A percentile compares a stretch with the other conserved stretches of the same genome.
Conservation (phyloP, 2,797 vertebrate genomes). For the Florisuga fusca region DNA sequence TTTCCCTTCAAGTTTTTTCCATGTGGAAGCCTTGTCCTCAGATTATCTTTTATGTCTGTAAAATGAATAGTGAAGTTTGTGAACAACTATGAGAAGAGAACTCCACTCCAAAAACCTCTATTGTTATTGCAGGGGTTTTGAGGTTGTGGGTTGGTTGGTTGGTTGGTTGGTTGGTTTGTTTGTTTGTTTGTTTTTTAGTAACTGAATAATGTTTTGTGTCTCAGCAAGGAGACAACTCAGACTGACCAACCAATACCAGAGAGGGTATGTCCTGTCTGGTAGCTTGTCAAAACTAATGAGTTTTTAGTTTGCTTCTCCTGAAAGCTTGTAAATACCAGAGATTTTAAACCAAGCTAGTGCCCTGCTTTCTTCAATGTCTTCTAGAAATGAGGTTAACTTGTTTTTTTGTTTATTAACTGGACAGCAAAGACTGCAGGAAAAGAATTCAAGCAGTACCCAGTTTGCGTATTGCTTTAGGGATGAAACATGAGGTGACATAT, state of each 20-base stretch:
- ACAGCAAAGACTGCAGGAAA: background rate
- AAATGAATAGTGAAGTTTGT: background rate
- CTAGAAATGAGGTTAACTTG: background rate
- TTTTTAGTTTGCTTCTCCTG: background rate
- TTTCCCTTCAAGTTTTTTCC: background rate
- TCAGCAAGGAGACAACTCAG: background rate
- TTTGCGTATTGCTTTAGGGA: background rate
- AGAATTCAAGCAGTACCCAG: background rate
- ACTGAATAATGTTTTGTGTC: background rate
- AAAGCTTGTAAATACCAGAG: background rate
- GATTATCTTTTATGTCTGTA: background rate
- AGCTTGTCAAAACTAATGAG: background rate
- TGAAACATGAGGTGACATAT: constrained; percentile 14
- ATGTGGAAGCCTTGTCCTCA: background rate
- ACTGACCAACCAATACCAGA: fast-evolving
- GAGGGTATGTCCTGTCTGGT: background rate
- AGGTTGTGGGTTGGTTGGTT: background rate
- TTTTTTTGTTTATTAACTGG: background rate
- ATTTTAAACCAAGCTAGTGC: background rate
- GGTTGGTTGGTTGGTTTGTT: background rate
- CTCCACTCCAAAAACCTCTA: background rate
- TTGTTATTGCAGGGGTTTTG: no score
- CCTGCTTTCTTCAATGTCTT: background rate
- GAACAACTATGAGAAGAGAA: background rate
- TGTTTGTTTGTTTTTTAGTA: background rate